phyloP scores from a whole-genome alignment of 2,113 vertebrate genomes.

The Mus spicilegus region DNA sequence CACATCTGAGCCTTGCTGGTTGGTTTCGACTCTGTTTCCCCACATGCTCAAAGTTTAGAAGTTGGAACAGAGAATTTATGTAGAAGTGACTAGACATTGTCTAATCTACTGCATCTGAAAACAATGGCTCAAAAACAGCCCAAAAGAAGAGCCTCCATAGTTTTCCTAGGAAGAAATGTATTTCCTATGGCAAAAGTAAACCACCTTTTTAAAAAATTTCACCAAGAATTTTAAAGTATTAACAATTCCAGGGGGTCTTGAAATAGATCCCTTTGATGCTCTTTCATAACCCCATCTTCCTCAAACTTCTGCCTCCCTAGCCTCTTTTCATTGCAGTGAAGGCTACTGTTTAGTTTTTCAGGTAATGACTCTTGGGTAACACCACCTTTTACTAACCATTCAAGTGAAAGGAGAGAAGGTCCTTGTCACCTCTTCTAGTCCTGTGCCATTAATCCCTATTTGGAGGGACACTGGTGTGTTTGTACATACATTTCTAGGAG shows the following conservation, averaged over 20 bases:
- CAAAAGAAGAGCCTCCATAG: not conserved
- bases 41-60: not conserved
- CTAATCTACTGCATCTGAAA: not conserved
- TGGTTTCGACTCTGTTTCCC: not conserved
- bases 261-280: not conserved
- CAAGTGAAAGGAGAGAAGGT: not conserved
- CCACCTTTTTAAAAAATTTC: not conserved
- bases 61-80: not conserved
- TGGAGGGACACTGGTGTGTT: not conserved
- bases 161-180: not conserved
- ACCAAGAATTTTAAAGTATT: not conserved
- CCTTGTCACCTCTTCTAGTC: too few species aligned
- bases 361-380: not conserved
- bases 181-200: not conserved
- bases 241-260: not conserved
- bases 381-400: not conserved
- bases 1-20: not conserved
- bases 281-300: not conserved
- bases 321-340: not conserved
- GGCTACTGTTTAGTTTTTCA: not conserved
- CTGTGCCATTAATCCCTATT: accelerated
- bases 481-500: not conserved
- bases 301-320: not conserved
- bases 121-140: not conserved
- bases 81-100: constrained; percentile 35